Conservation (phyloP, 2,888 invertebrate genomes). For the Zygogramma bicolorata region DNA sequence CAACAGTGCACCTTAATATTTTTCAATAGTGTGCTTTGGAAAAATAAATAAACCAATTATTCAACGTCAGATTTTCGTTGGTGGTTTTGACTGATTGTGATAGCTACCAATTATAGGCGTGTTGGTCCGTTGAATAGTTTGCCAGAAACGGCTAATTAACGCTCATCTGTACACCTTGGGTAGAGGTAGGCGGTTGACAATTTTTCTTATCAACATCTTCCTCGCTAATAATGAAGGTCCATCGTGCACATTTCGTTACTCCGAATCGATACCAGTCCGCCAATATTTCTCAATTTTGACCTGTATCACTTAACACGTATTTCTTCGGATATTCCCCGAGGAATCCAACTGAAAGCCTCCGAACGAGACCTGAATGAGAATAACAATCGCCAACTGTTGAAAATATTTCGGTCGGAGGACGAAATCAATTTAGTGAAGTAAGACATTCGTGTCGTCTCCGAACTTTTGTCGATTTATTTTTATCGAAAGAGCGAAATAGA, state of each 20-base stretch:
- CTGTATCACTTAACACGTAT: background rate
- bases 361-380: slow-evolving; percentile 31
- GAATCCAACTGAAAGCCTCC: slow-evolving; percentile 14
- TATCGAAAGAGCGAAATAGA: slow-evolving; percentile 27
- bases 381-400: slow-evolving; percentile 27
- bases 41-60: too few species aligned
- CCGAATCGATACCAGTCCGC: background rate
- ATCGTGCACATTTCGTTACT: background rate
- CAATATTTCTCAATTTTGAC: background rate
- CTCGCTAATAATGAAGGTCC: too few species aligned
- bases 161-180: too few species aligned
- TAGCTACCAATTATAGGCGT: too few species aligned
- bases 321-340: background rate
- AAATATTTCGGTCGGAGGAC: slow-evolving; percentile 27
- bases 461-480: slow-evolving; percentile 37
- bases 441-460: slow-evolving; percentile 38
- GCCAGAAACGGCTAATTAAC: too few species aligned
- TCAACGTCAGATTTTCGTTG: too few species aligned
- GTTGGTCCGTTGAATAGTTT: too few species aligned
- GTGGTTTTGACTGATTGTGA: too few species aligned
- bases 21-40: too few species aligned
- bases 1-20: too few species aligned
- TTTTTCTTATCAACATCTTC: too few species aligned
- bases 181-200: too few species aligned
- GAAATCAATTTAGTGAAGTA: slow-evolving; percentile 43